Percentiles rank a stretch among this genome's conserved stretches.
Conservation (phyloP, 2,888 invertebrate species). For the Crossocerus cetratus region DNA sequence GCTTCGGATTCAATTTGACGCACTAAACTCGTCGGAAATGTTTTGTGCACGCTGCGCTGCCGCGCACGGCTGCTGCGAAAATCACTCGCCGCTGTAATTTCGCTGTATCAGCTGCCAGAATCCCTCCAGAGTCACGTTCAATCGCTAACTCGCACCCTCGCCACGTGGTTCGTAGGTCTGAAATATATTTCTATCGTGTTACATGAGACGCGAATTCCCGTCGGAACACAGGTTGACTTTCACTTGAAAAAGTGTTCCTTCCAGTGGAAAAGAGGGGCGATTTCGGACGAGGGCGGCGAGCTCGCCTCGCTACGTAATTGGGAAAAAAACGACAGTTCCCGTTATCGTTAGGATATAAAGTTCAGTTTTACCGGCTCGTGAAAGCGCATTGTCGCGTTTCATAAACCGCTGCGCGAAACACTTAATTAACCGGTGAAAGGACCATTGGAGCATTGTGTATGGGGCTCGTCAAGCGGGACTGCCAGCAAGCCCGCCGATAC, state of each 20-base stretch:
- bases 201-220: too few relatives aligned
- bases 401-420: slow-evolving; percentile 32
- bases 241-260: too few relatives aligned
- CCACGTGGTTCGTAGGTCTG: too few relatives aligned
- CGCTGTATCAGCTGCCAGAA: background rate
- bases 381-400: slow-evolving; percentile 16
- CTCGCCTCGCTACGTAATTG: background rate
- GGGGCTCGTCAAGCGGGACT: background rate
- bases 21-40: background rate
- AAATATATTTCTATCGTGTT: too few relatives aligned
- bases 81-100: background rate
- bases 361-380: slow-evolving; percentile 23
- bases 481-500: background rate
- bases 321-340: background rate
- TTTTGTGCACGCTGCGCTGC: background rate
- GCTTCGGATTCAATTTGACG: background rate
- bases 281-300: background rate
- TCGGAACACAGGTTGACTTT: too few relatives aligned
- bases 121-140: too few relatives aligned
- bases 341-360: slow-evolving; percentile 2
- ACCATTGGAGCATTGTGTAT: slow-evolving; percentile 31
- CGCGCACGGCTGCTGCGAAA: background rate
- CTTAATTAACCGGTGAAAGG: slow-evolving; percentile 42
- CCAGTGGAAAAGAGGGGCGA: background rate
- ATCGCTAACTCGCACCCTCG: too few relatives aligned